phyloP scores from a whole-genome alignment of 2,113 vertebrate species.

The Plestiodon gilberti region DNA sequence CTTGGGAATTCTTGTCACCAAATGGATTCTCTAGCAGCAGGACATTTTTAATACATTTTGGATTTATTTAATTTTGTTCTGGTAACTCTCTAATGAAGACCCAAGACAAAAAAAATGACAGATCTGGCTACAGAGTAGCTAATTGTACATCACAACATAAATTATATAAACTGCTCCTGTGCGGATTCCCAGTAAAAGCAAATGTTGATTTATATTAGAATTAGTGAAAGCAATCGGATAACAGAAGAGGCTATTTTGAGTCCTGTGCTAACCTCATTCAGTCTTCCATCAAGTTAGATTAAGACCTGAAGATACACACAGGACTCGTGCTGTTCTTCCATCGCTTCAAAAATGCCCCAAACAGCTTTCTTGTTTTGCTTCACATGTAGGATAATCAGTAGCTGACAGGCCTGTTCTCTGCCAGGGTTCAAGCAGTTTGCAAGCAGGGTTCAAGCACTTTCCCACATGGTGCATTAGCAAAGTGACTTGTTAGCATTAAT shows the following conservation, averaged over 20 bases:
- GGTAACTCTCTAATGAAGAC: not conserved
- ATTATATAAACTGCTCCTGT: conserved; percentile 59
- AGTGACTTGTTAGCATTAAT: not conserved
- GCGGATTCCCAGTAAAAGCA: conserved; percentile 60
- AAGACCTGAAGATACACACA: conserved; percentile 37
- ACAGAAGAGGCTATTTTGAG: conserved; percentile 63
- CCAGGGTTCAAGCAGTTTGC: conserved; percentile 28
- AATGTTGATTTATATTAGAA: conserved; percentile 58
- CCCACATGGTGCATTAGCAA: rapidly evolving
- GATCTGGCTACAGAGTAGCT: conserved; percentile 30
- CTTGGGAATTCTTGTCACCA: rapidly evolving
- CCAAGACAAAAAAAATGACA: not conserved
- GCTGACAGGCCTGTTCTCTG: not conserved
- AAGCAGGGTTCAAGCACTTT: no score
- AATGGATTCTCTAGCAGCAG: not conserved
- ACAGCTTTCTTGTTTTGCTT: not conserved
- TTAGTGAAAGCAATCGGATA: conserved; percentile 54
- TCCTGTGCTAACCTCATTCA: conserved; percentile 40
- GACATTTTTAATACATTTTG: rapidly evolving
- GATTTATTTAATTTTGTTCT: not conserved
- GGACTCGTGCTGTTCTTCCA: conserved; percentile 16
- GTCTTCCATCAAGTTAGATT: conserved; percentile 50
- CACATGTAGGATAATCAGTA: conserved; percentile 16
- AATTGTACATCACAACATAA: conserved; percentile 33
- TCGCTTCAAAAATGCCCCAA: not conserved